Base-by-base conservation (phyloP, 2,888 invertebrate species). In the Acrocera orbiculus region DNA sequence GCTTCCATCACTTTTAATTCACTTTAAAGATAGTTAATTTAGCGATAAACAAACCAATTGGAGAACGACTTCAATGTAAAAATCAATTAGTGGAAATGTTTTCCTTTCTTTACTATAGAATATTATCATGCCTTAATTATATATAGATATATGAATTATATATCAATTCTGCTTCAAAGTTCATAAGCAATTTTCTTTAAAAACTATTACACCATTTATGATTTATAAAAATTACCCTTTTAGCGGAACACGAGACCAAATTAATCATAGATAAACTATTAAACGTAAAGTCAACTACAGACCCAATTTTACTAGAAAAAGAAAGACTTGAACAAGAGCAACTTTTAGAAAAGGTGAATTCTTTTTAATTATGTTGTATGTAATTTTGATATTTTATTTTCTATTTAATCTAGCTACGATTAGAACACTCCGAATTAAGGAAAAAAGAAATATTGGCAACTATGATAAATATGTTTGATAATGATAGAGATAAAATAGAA, bases 361-460 rank as follows among this genome's bases (percentile, higher is more conserved):
- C 5, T 19, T 19, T 19, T 19, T 19, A 6, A 19, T 6, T 19
- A 26, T 7, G 15, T 27, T 17, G 4, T 11, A 16, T 4, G 11
- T 4, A 27, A 16, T 17, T 15, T 27, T 4, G 10, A n/a, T 17
- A 27, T 6, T 27, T n/a, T n/a, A 13, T 6, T n/a, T 30, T 14
- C 3, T 19, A 5, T 13, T 9, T 19, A 23, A 37, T 36, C 13
- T 35, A 47, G 39, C 33, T 56, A 38, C 58, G 61, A 38, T 52
- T 58, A 11, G 54, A 63, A 41, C 61, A 63, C 45, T 56, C 54
- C 38, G 54, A 62, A 47, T 56, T 78, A 20, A 67, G 67, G 42
- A 76, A 73, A 52, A 64, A 67, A 48, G 77, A 80, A 54, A 70
- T 78, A 34, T 60, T 80, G 29, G 68, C 64, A 48, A 73, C 74